A percentile compares a stretch with the other conserved stretches of the same genome.
Conservation (phyloP, 2,113 vertebrate genomes). For the Stercorarius parasiticus region DNA sequence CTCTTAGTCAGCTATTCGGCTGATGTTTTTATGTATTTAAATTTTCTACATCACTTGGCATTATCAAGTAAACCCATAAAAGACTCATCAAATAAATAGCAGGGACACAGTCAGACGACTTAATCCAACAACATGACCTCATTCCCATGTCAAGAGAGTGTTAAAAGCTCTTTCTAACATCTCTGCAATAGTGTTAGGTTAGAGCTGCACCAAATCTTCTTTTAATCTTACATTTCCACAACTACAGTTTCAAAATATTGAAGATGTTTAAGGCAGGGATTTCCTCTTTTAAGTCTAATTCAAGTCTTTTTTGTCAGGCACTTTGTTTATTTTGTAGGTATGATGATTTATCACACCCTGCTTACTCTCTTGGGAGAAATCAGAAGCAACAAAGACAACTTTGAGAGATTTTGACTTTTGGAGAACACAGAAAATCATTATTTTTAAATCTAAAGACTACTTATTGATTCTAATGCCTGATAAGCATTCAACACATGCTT, state of each 20-base stretch:
- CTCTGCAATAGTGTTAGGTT: not conserved
- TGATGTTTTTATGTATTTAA: slow-evolving; percentile 51
- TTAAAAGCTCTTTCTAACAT: not conserved
- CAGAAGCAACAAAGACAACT: slow-evolving; percentile 72
- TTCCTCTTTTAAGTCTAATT: slow-evolving; percentile 56
- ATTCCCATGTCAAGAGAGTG: not conserved
- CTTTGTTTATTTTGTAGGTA: slow-evolving; percentile 63
- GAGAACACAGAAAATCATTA: slow-evolving; percentile 79
- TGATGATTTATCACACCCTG: slow-evolving; percentile 73
- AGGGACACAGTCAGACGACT: not conserved
- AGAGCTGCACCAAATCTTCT: not conserved
- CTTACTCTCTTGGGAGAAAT: slow-evolving; percentile 70
- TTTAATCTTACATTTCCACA: slow-evolving; percentile 2
- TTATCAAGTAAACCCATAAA: slow-evolving; percentile 48
- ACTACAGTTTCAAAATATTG: slow-evolving; percentile 35
- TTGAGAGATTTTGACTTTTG: slow-evolving; percentile 76
- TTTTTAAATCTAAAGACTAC: slow-evolving; percentile 75
- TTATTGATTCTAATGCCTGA: slow-evolving; percentile 73
- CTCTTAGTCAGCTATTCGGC: slow-evolving; percentile 51
- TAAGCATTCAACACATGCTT: slow-evolving; percentile 27
- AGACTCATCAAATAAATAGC: slow-evolving; percentile 23
- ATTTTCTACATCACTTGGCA: slow-evolving; percentile 47
- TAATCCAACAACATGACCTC: not conserved
- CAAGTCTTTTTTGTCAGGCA: slow-evolving; percentile 42
- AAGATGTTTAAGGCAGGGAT: slow-evolving; percentile 37